phyloP scores from a whole-genome alignment of 1,140 invertebrate species.

The Eumaeus atala region DNA sequence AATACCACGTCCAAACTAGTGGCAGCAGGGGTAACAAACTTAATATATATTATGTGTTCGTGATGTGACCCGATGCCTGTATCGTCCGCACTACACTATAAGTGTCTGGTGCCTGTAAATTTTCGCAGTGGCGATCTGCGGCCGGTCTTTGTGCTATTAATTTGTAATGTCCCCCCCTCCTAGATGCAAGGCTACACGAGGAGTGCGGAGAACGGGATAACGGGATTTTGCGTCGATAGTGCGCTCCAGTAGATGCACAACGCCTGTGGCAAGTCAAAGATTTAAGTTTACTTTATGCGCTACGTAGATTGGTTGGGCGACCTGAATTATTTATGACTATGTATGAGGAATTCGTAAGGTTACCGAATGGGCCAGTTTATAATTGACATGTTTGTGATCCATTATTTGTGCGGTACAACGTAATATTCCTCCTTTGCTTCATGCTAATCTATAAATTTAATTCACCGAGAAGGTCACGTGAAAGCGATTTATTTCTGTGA shows the following conservation, averaged over 20 bases:
- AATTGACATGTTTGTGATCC: no score
- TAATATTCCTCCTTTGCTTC: no score
- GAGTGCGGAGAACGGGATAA: slow-evolving; percentile 30
- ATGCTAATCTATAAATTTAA: no score
- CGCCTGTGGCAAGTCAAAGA: slow-evolving; percentile 12
- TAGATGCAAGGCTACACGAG: slow-evolving; percentile 44
- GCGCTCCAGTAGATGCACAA: slow-evolving; percentile 7
- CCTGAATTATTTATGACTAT: slow-evolving; percentile 6
- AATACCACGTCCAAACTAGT: no score
- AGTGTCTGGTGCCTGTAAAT: slow-evolving; percentile 69
- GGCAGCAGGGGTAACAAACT: slow-evolving; percentile 29
- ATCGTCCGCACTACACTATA: slow-evolving; percentile 54
- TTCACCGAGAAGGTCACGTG: no score
- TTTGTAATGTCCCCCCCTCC: slow-evolving; percentile 67
- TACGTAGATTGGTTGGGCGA: background rate
- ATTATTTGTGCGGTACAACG: no score
- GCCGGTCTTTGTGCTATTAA: slow-evolving; percentile 72
- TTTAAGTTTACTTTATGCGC: slow-evolving; percentile 7
- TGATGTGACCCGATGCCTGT: slow-evolving; percentile 33
- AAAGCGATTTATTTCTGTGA: no score
- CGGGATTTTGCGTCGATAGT: slow-evolving; percentile 21
- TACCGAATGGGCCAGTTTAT: no score
- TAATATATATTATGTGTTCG: slow-evolving; percentile 38
- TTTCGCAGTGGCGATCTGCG: slow-evolving; percentile 67
- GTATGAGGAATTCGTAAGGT: no score